phyloP scores from a whole-genome alignment of 2,888 invertebrate genomes.

The Pristionchus japonicus region DNA sequence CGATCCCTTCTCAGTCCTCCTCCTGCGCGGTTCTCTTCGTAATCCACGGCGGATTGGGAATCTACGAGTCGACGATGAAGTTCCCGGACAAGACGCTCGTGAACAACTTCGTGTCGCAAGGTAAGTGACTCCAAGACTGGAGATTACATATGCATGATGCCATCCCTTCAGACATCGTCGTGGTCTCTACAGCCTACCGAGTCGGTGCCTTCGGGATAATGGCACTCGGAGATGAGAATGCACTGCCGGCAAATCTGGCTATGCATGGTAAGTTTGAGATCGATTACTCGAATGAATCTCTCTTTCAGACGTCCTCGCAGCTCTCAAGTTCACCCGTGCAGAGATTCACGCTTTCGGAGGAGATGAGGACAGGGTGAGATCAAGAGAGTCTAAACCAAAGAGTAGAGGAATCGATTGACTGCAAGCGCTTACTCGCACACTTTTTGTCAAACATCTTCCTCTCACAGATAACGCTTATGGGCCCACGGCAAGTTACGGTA shows the following conservation, averaged over 20 bases:
- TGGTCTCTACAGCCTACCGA: conserved; percentile 27
- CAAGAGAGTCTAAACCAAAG: too few species aligned
- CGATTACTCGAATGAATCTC: too few species aligned
- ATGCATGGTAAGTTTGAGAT: conserved; percentile 15
- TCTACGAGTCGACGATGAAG: conserved; percentile 8
- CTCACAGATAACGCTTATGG: not conserved
- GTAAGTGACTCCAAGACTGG: not conserved
- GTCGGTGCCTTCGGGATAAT: not conserved
- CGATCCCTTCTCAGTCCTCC: not conserved
- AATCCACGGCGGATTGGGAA: conserved; percentile 21
- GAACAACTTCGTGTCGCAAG: conserved; percentile 25
- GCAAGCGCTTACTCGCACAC: too few species aligned
- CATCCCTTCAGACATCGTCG: not conserved
- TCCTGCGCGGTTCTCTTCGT: conserved; percentile 33
- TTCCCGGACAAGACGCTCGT: conserved; percentile 15
- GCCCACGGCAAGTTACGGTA: too few species aligned
- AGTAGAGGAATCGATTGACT: not conserved
- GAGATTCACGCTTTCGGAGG: conserved; percentile 39
- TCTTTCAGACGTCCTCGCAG: conserved; percentile 18
- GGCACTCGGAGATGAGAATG: conserved; percentile 37
- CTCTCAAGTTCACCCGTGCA: conserved; percentile 11
- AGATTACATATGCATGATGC: not conserved
- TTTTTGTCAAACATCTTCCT: not conserved
- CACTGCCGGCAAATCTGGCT: conserved; percentile 31
- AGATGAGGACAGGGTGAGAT: not conserved